Percentiles rank a stretch among this genome's conserved stretches.
Conservation (phyloP, 2,113 vertebrate species). For the Menidia beryllina region DNA sequence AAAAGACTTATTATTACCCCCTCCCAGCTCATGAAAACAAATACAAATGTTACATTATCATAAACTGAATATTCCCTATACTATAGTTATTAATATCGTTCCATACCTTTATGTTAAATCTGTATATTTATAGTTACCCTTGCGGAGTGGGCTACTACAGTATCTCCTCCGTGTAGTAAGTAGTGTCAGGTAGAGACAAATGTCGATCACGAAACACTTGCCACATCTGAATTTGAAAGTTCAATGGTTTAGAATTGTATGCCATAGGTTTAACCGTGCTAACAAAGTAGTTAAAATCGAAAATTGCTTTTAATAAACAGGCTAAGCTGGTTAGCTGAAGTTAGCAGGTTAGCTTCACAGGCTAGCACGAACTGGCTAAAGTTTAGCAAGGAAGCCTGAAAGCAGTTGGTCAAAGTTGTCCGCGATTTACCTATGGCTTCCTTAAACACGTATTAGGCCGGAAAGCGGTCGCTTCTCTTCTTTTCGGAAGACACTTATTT, state of each 20-base stretch:
- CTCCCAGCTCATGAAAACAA: too few relatives aligned
- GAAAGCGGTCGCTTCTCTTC: neutral
- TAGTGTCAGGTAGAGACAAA: neutral
- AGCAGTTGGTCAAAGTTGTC: slow-evolving; percentile 36
- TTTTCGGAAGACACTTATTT: neutral
- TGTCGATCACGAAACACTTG: neutral
- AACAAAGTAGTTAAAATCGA: fast-evolving
- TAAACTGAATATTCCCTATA: neutral
- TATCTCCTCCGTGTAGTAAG: neutral
- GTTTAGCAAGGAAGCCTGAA: slow-evolving; percentile 10
- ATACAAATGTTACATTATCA: neutral
- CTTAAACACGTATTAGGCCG: neutral
- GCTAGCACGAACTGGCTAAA: neutral
- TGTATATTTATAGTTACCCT: slow-evolving; percentile 2
- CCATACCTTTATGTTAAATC: neutral
- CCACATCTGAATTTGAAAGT: too few relatives aligned
- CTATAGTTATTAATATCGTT: fast-evolving
- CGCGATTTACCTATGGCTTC: slow-evolving; percentile 43
- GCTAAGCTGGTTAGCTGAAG: too few relatives aligned
- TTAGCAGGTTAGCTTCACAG: neutral
- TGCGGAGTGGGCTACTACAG: neutral
- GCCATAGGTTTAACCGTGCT: fast-evolving
- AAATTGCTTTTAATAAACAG: neutral
- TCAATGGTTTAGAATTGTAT: fast-evolving
- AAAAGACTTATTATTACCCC: fast-evolving